phyloP scores from a whole-genome alignment of 2,888 invertebrate genomes.

The Acleris literana region DNA sequence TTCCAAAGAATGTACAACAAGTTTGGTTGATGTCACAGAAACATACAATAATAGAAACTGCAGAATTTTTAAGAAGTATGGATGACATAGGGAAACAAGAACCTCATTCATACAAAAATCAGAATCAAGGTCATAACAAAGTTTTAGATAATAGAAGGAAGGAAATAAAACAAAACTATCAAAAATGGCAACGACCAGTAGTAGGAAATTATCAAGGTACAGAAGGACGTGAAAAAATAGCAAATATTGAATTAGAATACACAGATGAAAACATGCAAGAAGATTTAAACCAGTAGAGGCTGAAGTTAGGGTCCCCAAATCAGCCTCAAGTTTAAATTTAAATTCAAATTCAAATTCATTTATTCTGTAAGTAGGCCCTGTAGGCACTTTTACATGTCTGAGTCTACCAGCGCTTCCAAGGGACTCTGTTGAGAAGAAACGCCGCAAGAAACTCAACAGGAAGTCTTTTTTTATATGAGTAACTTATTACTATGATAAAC shows the following conservation, averaged over 20 bases:
- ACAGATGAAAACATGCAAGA: no score
- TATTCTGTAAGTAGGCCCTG: no score
- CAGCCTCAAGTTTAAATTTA: conserved; percentile 1
- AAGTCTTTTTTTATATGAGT: no score
- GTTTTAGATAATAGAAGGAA: background rate
- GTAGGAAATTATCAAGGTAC: background rate
- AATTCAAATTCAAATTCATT: no score
- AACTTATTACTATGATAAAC: no score
- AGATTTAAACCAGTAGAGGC: background rate
- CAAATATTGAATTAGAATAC: no score
- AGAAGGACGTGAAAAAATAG: background rate
- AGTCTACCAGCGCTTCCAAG: no score
- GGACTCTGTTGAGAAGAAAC: no score
- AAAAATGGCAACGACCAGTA: background rate
- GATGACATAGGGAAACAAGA: conserved; percentile 7
- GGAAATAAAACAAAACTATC: background rate
- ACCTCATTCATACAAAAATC: background rate
- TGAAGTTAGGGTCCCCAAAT: background rate
- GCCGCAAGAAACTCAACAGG: no score
- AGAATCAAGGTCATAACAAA: no score
- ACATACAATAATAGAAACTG: background rate
- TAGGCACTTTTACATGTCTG: no score
- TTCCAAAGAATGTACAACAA: background rate
- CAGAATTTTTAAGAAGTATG: conserved; percentile 9
- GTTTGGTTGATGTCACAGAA: background rate